Evolutionary conservation across 1,140 invertebrate genomes (phyloP).

Genomic region (Riptortus pedestris): DNA sequence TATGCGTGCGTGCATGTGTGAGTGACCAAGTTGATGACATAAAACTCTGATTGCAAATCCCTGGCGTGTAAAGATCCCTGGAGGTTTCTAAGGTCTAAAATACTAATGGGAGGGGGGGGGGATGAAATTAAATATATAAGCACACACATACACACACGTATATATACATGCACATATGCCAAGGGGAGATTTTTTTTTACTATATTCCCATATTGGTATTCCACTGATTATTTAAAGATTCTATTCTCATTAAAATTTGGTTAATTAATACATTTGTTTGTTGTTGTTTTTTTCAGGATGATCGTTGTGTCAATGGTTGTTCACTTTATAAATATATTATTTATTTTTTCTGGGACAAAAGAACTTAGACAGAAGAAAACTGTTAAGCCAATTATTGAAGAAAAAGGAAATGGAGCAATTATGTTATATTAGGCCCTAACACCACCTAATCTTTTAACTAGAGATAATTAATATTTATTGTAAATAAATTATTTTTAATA

Average conservation of each 20-base stretch:
- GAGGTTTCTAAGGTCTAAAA: no score
- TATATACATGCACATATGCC: no score
- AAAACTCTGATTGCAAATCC: no score
- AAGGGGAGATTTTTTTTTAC: no score
- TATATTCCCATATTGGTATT: not conserved
- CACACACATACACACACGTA: no score
- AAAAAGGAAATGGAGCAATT: slow-evolving; percentile 72
- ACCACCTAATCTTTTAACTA: not conserved
- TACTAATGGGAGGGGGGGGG: no score
- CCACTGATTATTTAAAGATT: not conserved
- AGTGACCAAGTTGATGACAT: no score
- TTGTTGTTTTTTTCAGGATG: slow-evolving; percentile 48
- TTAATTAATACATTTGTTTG: no score
- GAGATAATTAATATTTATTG: slow-evolving; percentile 1
- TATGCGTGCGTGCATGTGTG: no score
- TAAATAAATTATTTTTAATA: slow-evolving; percentile 7
- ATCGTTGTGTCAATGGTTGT: slow-evolving; percentile 58
- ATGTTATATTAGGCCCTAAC: slow-evolving; percentile 57
- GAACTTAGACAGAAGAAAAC: slow-evolving; percentile 51
- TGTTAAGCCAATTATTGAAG: slow-evolving; percentile 57
- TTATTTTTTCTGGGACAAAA: slow-evolving; percentile 60
- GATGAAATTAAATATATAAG: no score
- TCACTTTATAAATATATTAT: slow-evolving; percentile 61
- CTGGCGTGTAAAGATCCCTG: no score
- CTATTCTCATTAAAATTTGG: no score